Conservation (phyloP, 92 coral and sea anemone genomes). For the Palythoa grandiflora region DNA sequence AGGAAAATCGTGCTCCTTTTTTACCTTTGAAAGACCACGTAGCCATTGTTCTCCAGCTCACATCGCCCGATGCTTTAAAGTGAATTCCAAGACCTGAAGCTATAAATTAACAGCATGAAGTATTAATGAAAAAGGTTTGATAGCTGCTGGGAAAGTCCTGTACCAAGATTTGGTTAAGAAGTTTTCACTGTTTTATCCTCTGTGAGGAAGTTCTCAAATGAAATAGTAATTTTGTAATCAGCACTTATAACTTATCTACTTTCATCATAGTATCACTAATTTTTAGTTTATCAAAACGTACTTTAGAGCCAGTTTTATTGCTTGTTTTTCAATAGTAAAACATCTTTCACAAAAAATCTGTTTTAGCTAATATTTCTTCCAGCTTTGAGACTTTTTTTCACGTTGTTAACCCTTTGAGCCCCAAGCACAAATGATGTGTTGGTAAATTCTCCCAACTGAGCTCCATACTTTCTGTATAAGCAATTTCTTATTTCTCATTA, state of each 20-base stretch:
- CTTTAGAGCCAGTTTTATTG: too few species aligned
- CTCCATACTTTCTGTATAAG: too few species aligned
- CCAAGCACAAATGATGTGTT: too few species aligned
- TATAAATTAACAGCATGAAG: neutral
- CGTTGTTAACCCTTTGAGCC: too few species aligned
- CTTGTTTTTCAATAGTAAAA: neutral
- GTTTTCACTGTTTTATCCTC: neutral
- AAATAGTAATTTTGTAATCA: too few species aligned
- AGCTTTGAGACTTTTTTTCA: neutral
- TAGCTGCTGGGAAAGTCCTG: neutral
- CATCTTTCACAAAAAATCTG: neutral
- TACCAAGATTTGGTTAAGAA: neutral
- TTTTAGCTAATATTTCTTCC: neutral
- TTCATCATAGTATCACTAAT: too few species aligned
- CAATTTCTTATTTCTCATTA: too few species aligned
- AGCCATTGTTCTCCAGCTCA: conserved; percentile 5
- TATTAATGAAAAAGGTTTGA: neutral
- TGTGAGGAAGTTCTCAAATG: too few species aligned
- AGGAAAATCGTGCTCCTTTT: neutral
- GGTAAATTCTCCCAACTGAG: too few species aligned
- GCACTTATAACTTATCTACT: too few species aligned
- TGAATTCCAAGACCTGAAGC: conserved; percentile 52
- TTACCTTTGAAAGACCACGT: conserved; percentile 43
- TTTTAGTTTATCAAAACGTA: too few species aligned
- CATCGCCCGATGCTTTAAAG: conserved; percentile 33